phyloP scores from a whole-genome alignment of 2,888 invertebrate genomes.

The Tenthredo livida region DNA sequence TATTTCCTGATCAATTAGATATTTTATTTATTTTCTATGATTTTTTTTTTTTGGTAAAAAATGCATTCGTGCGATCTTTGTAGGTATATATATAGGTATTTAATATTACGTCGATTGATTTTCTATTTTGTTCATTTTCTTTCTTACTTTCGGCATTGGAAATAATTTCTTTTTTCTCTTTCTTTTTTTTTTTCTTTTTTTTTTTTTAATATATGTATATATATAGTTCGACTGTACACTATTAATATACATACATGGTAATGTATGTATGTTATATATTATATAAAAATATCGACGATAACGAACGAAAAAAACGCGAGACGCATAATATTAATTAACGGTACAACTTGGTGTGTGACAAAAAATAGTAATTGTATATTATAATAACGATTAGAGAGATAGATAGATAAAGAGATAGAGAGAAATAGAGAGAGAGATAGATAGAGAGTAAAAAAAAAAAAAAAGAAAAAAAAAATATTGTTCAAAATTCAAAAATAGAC shows the following conservation, averaged over 20 bases:
- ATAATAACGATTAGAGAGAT: not conserved
- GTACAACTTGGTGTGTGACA: conserved; percentile 45
- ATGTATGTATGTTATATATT: not conserved
- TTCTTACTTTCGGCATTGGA: not conserved
- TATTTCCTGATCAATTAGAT: too few species aligned
- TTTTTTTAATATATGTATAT: too few species aligned
- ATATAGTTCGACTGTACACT: not conserved
- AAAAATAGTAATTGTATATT: not conserved
- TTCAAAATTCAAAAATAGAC: not conserved
- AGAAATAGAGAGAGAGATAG: not conserved
- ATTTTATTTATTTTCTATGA: too few species aligned
- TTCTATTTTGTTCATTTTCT: not conserved
- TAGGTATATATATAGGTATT: not conserved
- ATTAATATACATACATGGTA: too few species aligned
- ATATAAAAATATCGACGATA: not conserved
- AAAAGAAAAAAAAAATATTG: not conserved
- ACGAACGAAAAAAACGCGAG: not conserved
- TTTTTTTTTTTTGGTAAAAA: not conserved
- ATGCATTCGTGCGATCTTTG: conserved; percentile 17
- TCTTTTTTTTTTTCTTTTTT: not conserved
- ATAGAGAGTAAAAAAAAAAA: not conserved
- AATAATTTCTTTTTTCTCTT: not conserved
- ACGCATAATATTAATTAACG: not conserved
- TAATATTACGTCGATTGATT: not conserved
- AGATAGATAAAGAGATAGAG: not conserved